These are phyloP conservation scores for Gymnocheta viridis DNA, from an alignment of 2,888 invertebrate genomes.

Conservation along the genomic window DNA sequence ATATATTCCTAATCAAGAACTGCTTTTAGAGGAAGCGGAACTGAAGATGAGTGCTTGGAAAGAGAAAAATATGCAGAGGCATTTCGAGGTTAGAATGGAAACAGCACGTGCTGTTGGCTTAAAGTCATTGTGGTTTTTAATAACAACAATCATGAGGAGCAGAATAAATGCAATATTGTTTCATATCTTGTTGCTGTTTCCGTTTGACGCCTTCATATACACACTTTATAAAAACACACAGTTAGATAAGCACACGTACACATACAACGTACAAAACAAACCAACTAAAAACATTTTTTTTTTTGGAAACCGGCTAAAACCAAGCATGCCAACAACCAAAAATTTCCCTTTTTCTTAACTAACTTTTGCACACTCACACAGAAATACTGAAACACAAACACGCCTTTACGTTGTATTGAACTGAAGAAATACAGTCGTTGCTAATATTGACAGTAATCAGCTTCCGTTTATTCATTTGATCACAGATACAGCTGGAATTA, in stretches of 20 bases:
- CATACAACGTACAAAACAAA: not conserved
- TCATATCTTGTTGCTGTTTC: conserved; percentile 26
- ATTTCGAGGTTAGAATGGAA: conserved; percentile 49
- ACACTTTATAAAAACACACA: not conserved
- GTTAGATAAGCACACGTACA: not conserved
- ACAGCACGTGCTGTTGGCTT: conserved; percentile 55
- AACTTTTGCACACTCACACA: not conserved
- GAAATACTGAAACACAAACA: not conserved
- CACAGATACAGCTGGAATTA: conserved; percentile 33
- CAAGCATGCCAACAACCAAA: conserved; percentile 7
- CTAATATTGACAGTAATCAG: conserved; percentile 79
- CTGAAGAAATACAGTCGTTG: conserved; percentile 73
- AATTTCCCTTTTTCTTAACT: not conserved
- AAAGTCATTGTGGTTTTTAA: conserved; percentile 44
- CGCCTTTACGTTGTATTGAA: conserved; percentile 54
- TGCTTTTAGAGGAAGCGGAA: not conserved
- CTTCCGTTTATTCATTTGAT: conserved; percentile 72
- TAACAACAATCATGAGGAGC: conserved; percentile 8
- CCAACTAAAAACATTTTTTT: not conserved
- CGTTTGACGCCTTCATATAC: conserved; percentile 45
- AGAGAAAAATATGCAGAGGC: not conserved
- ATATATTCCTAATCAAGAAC: conserved; percentile 57
- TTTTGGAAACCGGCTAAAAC: conserved; percentile 55
- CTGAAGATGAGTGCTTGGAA: not conserved
- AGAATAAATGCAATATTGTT: conserved; percentile 38